A percentile compares a stretch with the other conserved stretches of the same genome.
These are phyloP conservation scores for Standfussiana lucernea DNA, from an alignment of 2,888 invertebrate species.

Conservation along the genomic window DNA sequence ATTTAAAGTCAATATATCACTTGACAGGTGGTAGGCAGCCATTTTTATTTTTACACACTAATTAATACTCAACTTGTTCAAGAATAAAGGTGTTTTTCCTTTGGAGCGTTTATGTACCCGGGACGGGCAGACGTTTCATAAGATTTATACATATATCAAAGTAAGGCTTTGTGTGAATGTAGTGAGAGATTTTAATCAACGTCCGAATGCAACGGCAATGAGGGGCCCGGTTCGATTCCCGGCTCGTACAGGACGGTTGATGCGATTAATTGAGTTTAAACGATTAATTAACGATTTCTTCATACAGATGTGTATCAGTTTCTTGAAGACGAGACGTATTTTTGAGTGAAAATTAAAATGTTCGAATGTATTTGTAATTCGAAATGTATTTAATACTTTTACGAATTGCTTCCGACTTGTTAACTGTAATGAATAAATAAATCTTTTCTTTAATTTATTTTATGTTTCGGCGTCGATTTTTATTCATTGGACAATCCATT, in stretches of 20 bases:
- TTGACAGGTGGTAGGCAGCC: conserved; percentile 90
- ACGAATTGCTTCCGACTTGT: conserved; percentile 58
- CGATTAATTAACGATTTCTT: conserved; percentile 76
- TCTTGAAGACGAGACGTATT: conserved; percentile 50
- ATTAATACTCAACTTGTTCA: conserved; percentile 72
- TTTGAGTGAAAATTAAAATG: conserved; percentile 63
- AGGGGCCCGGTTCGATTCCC: conserved; percentile 74
- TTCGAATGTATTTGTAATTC: conserved; percentile 50
- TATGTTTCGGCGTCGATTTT: conserved; percentile 46
- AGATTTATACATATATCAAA: conserved; percentile 90
- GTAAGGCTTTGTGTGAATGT: conserved; percentile 88
- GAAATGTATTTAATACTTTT: conserved; percentile 45
- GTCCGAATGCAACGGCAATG: conserved; percentile 76
- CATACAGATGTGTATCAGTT: conserved; percentile 70
- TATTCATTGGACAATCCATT: conserved; percentile 49
- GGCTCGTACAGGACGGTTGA: conserved; percentile 75
- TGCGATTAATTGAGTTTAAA: conserved; percentile 77
- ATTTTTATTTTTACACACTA: conserved; percentile 65
- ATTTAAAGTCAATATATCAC: conserved; percentile 91
- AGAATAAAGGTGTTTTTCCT: conserved; percentile 72
- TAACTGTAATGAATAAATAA: conserved; percentile 54
- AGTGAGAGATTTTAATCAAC: conserved; percentile 90
- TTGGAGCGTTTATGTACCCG: conserved; percentile 72
- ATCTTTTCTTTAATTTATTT: conserved; percentile 52
- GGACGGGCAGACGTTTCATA: conserved; percentile 84